Base-by-base conservation (phyloP, 2,113 vertebrate species). In the Cranoglanis bouderius region DNA sequence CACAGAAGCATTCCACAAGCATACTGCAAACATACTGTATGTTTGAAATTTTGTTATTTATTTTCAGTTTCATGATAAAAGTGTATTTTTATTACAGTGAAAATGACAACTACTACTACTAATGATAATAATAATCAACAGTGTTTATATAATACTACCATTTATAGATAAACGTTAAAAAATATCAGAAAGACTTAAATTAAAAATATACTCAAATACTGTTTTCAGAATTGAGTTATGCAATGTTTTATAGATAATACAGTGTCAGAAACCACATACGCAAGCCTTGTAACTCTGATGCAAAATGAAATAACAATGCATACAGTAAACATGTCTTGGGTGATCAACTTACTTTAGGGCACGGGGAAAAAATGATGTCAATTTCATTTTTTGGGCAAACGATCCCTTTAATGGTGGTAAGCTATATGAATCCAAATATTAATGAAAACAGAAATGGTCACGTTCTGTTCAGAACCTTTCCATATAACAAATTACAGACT, bases 401-500 rank as follows among this genome's bases (percentile, higher is more conserved):
- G 40, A 12, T 12, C 1, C 18, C 4, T 21, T 82, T 82, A 82
- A 55, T 35, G 0, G 63, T 67, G 26, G n/a, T 61, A 57, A 61
- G 6, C 78, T 85, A 80, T 24, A 78, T 26, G 14, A 85, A 75
- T 24, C 53, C 53, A 32, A 78, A 84, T 29, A 57, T 88, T 46
- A 77, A 84, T 35, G 40, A 46, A 3, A 29, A n/a, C 55, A 77
- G 43, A 85, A 35, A 77, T 57, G n/a, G 65, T 40, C n/a, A 85
- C 21, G 6, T 6, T 72, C 49, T 81, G 19, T 72, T 49, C 35
- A 65, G 59, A 84, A 2, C 32, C 8, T 32, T 70, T 61, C 19
- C 65, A 53, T 29, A 40, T 63, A 43, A 19, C 57, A 85, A 57
- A 86, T 88, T 81, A 83, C 51, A 81, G 13, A 32, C 43, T 46